Percentiles rank a stretch among this genome's conserved stretches.
Evolutionary conservation across 2,797 vertebrate genomes (phyloP).

Genomic region (Sebastes oblongus): DNA sequence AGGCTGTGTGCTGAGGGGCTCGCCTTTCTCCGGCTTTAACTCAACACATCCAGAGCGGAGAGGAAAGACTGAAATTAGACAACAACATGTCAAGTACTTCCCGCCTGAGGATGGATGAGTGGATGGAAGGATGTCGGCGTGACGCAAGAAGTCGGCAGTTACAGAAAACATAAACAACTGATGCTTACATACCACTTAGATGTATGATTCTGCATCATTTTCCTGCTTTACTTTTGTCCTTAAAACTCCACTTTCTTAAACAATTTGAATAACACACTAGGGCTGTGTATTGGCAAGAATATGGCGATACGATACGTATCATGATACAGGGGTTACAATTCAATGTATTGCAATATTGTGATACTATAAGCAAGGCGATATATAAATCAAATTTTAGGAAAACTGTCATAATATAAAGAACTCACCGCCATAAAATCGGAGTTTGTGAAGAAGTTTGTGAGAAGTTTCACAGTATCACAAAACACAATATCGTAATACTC

Average conservation of each 20-base stretch:
- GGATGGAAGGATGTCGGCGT: conserved; percentile 69
- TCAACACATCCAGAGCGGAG: conserved; percentile 39
- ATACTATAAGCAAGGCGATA: too few relatives aligned
- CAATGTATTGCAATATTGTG: too few relatives aligned
- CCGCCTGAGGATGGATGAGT: conserved; percentile 63
- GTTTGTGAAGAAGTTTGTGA: too few relatives aligned
- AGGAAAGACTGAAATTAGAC: conserved; percentile 77
- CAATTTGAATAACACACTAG: background rate
- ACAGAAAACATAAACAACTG: conserved; percentile 45
- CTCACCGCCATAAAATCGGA: fast-evolving
- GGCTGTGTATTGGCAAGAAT: too few relatives aligned
- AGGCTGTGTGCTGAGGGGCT: conserved; percentile 46
- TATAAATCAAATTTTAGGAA: too few relatives aligned
- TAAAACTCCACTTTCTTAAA: background rate
- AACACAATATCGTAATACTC: too few relatives aligned
- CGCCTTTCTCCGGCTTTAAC: conserved; percentile 51
- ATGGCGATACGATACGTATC: too few relatives aligned
- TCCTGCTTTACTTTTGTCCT: background rate
- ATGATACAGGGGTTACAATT: too few relatives aligned
- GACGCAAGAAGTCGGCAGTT: conserved; percentile 52
- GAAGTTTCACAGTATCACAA: too few relatives aligned
- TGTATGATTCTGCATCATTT: background rate
- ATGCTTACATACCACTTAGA: background rate
- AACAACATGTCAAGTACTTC: conserved; percentile 76
- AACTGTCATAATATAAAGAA: too few relatives aligned